Evolutionary conservation across 2,797 vertebrate genomes (phyloP).

Genomic region (Gallirallus australis): DNA sequence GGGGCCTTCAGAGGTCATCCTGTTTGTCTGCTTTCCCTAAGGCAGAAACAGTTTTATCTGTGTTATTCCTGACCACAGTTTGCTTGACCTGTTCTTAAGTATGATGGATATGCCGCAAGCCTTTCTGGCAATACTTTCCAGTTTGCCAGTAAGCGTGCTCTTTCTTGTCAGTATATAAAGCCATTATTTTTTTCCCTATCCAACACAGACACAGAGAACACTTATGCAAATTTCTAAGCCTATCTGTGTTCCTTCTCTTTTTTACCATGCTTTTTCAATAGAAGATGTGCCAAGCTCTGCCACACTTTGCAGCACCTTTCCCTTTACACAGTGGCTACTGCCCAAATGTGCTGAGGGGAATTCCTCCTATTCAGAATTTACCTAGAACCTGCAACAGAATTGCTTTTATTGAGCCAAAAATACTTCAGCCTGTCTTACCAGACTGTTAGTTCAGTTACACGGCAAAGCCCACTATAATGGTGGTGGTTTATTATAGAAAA

Average conservation of each 20-base stretch:
- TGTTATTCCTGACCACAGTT: background rate
- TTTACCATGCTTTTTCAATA: background rate
- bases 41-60: conserved; percentile 10
- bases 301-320: background rate
- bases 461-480: background rate
- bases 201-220: background rate
- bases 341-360: fast-evolving
- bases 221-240: background rate
- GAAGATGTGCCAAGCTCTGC: background rate
- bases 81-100: conserved; percentile 34
- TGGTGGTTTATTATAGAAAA: background rate
- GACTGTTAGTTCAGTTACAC: background rate
- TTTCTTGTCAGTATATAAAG: background rate
- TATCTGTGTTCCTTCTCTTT: background rate
- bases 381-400: background rate
- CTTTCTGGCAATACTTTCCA: background rate
- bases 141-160: background rate
- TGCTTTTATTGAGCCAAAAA: background rate
- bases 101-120: background rate
- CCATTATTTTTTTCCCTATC: background rate
- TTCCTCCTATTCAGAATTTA: background rate
- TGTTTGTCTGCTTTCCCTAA: background rate
- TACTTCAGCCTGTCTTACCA: background rate
- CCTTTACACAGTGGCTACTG: background rate
- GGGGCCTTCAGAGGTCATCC: background rate